Conservation (phyloP, 2,888 invertebrate species). For the Diadromus collaris region DNA sequence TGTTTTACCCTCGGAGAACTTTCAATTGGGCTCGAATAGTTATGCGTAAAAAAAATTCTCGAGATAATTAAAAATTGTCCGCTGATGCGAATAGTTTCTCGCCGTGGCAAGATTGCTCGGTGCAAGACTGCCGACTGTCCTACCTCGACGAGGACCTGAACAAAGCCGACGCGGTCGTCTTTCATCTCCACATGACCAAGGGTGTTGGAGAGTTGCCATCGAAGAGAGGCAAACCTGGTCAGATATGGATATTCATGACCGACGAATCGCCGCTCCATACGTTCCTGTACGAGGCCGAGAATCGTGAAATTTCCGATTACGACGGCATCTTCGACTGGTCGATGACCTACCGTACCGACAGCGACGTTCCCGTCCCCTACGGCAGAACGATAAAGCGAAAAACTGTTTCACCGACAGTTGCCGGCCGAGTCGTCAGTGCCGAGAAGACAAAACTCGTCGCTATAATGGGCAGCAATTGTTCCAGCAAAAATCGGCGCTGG, state of each 20-base stretch:
- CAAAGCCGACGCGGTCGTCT: slow-evolving; percentile 85
- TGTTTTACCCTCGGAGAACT: too few species aligned
- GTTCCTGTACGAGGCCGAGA: slow-evolving; percentile 79
- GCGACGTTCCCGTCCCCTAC: slow-evolving; percentile 86
- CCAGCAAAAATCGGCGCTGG: slow-evolving; percentile 80
- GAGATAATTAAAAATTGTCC: slow-evolving; percentile 14
- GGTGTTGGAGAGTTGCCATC: slow-evolving; percentile 82
- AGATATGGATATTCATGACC: slow-evolving; percentile 87
- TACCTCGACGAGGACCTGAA: slow-evolving; percentile 81
- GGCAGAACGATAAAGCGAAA: slow-evolving; percentile 81
- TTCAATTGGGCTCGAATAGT: background rate
- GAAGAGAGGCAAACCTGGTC: slow-evolving; percentile 76
- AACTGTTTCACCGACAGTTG: background rate
- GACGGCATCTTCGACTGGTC: slow-evolving; percentile 87
- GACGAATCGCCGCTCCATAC: slow-evolving; percentile 86
- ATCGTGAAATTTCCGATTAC: slow-evolving; percentile 77
- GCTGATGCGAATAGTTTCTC: slow-evolving; percentile 74
- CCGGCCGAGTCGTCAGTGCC: background rate
- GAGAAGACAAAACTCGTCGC: slow-evolving; percentile 80
- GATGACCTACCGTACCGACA: slow-evolving; percentile 85
- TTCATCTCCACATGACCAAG: slow-evolving; percentile 82
- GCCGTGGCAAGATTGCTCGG: slow-evolving; percentile 83
- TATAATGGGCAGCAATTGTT: slow-evolving; percentile 84
- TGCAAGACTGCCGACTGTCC: slow-evolving; percentile 84
- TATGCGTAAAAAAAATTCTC: background rate